These are phyloP conservation scores for Emys orbicularis DNA, from an alignment of 2,797 vertebrate genomes.

Conservation along the genomic window DNA sequence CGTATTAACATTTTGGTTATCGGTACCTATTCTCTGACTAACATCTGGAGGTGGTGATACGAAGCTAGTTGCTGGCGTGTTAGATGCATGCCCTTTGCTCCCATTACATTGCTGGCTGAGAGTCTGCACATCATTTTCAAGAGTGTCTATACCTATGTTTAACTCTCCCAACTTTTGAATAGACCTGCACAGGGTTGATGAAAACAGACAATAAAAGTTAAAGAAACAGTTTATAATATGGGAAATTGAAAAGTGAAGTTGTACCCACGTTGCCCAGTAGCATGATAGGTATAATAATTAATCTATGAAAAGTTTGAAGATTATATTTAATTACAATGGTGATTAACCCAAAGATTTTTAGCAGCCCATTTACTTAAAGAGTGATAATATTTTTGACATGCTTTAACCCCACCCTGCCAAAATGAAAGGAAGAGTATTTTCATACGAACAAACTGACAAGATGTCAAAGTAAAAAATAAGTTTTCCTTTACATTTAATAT, in stretches of 20 bases:
- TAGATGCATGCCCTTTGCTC: conserved; percentile 76
- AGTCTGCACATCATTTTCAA: conserved; percentile 88
- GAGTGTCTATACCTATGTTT: conserved; percentile 93
- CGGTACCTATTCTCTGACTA: conserved; percentile 66
- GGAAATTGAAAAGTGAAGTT: not conserved
- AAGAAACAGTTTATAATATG: not conserved
- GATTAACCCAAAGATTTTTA: not conserved
- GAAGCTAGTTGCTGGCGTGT: conserved; percentile 71
- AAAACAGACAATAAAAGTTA: not conserved
- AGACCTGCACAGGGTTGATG: conserved; percentile 82
- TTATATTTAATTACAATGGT: not conserved
- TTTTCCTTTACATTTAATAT: not conserved
- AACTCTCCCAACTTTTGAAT: conserved; percentile 97
- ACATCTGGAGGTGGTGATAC: conserved; percentile 76
- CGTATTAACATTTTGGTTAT: conserved; percentile 78
- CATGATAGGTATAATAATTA: not conserved
- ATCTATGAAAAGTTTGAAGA: not conserved
- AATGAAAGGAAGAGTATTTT: not conserved
- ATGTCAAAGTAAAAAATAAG: not conserved
- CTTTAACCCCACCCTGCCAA: not conserved
- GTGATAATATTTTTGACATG: not conserved
- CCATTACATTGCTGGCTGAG: conserved; percentile 89
- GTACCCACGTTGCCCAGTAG: not conserved
- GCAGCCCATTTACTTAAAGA: not conserved
- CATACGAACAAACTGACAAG: not conserved